A percentile compares a stretch with the other conserved stretches of the same genome.
Evolutionary conservation across 2,797 vertebrate species (phyloP).

Genomic region (Sparus aurata): DNA sequence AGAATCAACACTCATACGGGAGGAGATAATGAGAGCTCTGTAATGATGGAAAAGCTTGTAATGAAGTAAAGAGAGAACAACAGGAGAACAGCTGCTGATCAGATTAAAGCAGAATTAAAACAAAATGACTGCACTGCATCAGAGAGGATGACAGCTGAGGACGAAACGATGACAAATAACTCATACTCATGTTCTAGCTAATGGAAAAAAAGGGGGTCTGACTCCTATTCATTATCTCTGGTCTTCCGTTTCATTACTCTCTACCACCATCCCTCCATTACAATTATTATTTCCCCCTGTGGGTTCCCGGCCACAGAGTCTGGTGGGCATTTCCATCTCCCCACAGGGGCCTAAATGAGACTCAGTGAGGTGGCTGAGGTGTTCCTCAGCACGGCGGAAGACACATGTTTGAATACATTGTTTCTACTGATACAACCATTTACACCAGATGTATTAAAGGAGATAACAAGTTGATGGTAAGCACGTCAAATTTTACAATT

Average conservation of each 20-base stretch:
- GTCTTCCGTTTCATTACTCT: constrained; percentile 47
- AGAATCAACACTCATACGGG: constrained; percentile 25
- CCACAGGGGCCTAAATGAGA: background rate
- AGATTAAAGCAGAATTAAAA: constrained; percentile 76
- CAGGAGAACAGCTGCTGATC: constrained; percentile 68
- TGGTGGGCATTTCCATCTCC: constrained; percentile 13
- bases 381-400: constrained; percentile 21
- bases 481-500: too few species aligned
- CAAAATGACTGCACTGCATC: constrained; percentile 63
- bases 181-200: constrained; percentile 39
- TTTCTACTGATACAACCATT: too few species aligned
- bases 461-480: too few species aligned
- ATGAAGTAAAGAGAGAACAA: constrained; percentile 68
- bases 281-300: constrained; percentile 41
- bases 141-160: constrained; percentile 53
- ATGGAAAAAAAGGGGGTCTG: constrained; percentile 25
- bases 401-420: too few species aligned
- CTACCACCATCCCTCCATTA: constrained; percentile 18
- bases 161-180: constrained; percentile 70
- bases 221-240: constrained; percentile 48
- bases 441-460: too few species aligned
- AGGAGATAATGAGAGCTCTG: constrained; percentile 44
- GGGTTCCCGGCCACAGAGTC: constrained; percentile 13
- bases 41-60: constrained; percentile 53
- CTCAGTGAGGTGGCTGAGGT: constrained; percentile 4